Percentiles rank a stretch among this genome's conserved stretches.
phyloP scores from a whole-genome alignment of 92 coral and sea anemone genomes.

The Palythoa caribaeorum region DNA sequence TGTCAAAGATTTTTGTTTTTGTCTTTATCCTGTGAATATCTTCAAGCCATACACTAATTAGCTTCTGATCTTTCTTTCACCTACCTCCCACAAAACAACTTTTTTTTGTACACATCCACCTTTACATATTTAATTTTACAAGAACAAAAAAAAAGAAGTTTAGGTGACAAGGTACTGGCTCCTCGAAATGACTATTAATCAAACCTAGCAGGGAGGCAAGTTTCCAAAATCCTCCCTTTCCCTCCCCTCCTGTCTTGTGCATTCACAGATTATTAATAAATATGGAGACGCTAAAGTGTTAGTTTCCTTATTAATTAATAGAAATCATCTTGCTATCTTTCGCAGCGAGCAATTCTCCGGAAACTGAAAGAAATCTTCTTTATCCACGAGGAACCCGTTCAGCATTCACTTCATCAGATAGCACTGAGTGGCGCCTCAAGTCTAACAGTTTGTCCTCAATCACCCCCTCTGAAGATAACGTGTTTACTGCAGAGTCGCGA shows the following conservation, averaged over 20 bases:
- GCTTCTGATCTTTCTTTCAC: neutral
- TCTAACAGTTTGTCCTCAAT: conserved; percentile 33
- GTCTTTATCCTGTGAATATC: too few relatives aligned
- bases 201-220: too few relatives aligned
- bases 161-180: too few relatives aligned
- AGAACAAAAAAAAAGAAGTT: too few relatives aligned
- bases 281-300: neutral
- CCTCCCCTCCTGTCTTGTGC: too few relatives aligned
- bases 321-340: conserved; percentile 2
- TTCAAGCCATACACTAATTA: too few relatives aligned
- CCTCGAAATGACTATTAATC: too few relatives aligned
- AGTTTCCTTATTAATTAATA: neutral
- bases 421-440: conserved; percentile 21
- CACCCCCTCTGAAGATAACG: conserved; percentile 45
- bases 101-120: too few relatives aligned
- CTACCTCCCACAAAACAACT: too few relatives aligned
- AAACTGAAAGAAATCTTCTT: conserved; percentile 10
- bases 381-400: conserved; percentile 26
- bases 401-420: neutral
- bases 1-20: too few relatives aligned
- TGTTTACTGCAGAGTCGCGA: conserved; percentile 22
- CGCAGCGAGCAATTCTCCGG: conserved; percentile 26
- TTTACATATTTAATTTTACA: too few relatives aligned
- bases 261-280: too few relatives aligned
- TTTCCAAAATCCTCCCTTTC: neutral